These are phyloP conservation scores for Thereva unica DNA, from an alignment of 2,888 invertebrate genomes.

Conservation along the genomic window DNA sequence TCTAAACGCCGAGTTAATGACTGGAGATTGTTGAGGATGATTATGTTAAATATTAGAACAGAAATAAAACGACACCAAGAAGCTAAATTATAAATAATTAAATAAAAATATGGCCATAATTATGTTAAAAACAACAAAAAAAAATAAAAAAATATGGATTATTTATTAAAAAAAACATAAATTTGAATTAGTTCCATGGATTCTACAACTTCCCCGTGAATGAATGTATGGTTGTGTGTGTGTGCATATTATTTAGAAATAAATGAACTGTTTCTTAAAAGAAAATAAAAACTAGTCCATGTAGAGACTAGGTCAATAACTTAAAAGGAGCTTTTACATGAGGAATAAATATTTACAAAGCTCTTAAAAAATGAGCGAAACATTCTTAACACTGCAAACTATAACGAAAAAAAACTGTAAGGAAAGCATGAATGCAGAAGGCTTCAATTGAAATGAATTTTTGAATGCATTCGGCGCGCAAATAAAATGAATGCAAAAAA, in stretches of 20 bases:
- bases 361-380: conserved; percentile 10
- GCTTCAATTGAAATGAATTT: conserved; percentile 7
- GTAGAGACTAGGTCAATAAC: too few relatives aligned
- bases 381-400: conserved; percentile 19
- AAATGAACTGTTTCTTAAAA: too few relatives aligned
- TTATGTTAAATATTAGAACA: conserved; percentile 39
- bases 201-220: too few relatives aligned
- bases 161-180: too few relatives aligned
- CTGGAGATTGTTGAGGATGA: conserved; percentile 48
- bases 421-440: conserved; percentile 8
- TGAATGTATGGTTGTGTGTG: too few relatives aligned
- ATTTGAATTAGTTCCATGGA: too few relatives aligned
- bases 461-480: conserved; percentile 22
- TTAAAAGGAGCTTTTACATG: too few relatives aligned
- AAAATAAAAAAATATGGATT: conserved; percentile 6
- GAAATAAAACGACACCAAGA: conserved; percentile 27
- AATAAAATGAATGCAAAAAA: conserved; percentile 15
- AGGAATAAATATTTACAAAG: too few relatives aligned
- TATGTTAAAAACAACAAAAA: conserved; percentile 1
- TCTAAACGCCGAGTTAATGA: conserved; percentile 51
- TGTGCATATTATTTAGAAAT: too few relatives aligned
- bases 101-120: conserved; percentile 6
- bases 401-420: conserved; percentile 14
- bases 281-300: too few relatives aligned
- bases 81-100: conserved; percentile 18